These are phyloP conservation scores for Helicoverpa armigera DNA, from an alignment of 1,140 invertebrate genomes.

Conservation along the genomic window DNA sequence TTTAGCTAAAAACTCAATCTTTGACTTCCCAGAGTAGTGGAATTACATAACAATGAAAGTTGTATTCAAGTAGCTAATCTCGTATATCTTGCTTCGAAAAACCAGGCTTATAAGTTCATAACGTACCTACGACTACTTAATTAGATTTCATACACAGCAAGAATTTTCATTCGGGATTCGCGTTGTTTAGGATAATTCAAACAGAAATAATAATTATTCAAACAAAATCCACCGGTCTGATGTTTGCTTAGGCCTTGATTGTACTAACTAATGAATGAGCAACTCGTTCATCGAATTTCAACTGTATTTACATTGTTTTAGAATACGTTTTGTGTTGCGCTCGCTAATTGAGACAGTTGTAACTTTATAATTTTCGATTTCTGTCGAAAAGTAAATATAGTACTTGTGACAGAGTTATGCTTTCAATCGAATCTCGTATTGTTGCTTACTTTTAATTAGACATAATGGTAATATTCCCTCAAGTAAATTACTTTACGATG, in stretches of 20 bases:
- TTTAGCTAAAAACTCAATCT: background rate
- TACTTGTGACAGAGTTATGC: slow-evolving; percentile 30
- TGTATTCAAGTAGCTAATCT: background rate
- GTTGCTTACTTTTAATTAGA: slow-evolving; percentile 26
- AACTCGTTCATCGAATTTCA: background rate
- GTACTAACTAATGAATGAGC: slow-evolving; percentile 63
- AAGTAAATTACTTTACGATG: background rate
- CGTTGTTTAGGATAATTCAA: slow-evolving; percentile 69
- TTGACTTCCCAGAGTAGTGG: background rate
- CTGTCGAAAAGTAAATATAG: slow-evolving; percentile 19
- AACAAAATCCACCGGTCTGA: slow-evolving; percentile 64
- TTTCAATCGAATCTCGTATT: slow-evolving; percentile 8
- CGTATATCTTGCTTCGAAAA: background rate
- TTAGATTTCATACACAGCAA: slow-evolving; percentile 60
- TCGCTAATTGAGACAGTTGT: slow-evolving; percentile 36
- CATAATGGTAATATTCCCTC: background rate
- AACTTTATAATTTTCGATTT: slow-evolving; percentile 45
- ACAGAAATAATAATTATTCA: slow-evolving; percentile 71
- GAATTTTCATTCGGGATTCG: slow-evolving; percentile 63
- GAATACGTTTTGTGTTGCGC: background rate
- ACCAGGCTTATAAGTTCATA: background rate
- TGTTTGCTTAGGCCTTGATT: slow-evolving; percentile 76
- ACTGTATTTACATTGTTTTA: background rate
- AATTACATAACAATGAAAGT: background rate
- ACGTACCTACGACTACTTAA: slow-evolving; percentile 52